phyloP scores from a whole-genome alignment of 2,888 invertebrate genomes.

The Acholoe squamosa region DNA sequence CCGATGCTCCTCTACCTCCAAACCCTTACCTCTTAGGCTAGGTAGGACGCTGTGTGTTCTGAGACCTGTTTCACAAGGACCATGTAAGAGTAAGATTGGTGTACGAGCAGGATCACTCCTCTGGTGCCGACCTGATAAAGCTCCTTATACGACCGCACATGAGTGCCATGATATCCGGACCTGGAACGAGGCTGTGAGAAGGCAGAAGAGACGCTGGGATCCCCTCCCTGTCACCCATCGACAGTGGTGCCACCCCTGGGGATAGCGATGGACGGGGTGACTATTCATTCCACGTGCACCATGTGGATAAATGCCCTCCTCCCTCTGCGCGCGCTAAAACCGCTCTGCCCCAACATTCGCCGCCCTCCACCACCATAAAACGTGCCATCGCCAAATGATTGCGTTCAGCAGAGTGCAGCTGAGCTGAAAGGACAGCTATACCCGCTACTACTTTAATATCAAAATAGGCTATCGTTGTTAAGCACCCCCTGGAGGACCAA shows the following conservation, averaged over 20 bases:
- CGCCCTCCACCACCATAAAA: slow-evolving; percentile 38
- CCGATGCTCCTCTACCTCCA: neutral
- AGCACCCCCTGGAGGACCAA: slow-evolving; percentile 11
- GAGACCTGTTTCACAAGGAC: too few relatives aligned
- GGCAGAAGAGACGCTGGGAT: neutral
- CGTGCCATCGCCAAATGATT: slow-evolving; percentile 56
- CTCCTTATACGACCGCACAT: neutral
- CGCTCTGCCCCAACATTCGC: neutral
- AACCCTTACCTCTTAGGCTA: neutral
- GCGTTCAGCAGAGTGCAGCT: slow-evolving; percentile 43
- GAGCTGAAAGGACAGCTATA: slow-evolving; percentile 8
- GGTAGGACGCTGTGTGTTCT: neutral
- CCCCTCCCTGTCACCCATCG: neutral
- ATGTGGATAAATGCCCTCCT: slow-evolving; percentile 50
- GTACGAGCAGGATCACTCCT: too few relatives aligned
- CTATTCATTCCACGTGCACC: slow-evolving; percentile 52
- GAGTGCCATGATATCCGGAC: neutral
- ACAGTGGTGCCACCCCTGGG: slow-evolving; percentile 30
- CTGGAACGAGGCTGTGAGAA: neutral
- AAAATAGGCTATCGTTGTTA: slow-evolving; percentile 58
- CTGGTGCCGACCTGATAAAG: slow-evolving; percentile 21
- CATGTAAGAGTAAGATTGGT: too few relatives aligned
- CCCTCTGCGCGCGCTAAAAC: slow-evolving; percentile 46
- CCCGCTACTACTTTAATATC: slow-evolving; percentile 55
- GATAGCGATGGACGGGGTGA: slow-evolving; percentile 10